phyloP scores from a whole-genome alignment of 2,113 vertebrate species.

The rabbit (Oryctolagus cuniculus) region mOryCun1.1 NC_091433.1:163900501-163901000 shows the following conservation, averaged over 20 bases:
- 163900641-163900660: constrained; percentile 81
- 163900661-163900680: constrained; percentile 81
- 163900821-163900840: constrained; percentile 41
- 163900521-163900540: constrained; percentile 88
- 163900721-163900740: constrained; percentile 61
- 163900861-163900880: constrained; percentile 55
- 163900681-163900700: constrained; percentile 74
- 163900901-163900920: constrained; percentile 59
- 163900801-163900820: constrained; percentile 68
- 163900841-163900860: constrained; percentile 32
- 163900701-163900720: constrained; percentile 72
- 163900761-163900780: constrained; percentile 57
- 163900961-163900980: constrained; percentile 81
- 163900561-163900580: constrained; percentile 92
- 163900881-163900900: constrained; percentile 47
- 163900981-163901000: constrained; percentile 82
- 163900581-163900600: constrained; percentile 90
- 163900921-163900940: constrained; percentile 46
- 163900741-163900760: constrained; percentile 59
- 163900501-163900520: constrained; percentile 88
- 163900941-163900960: constrained; percentile 62
- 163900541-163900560: constrained; percentile 89
- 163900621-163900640: constrained; percentile 85
- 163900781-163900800: constrained; percentile 54
- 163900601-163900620: constrained; percentile 87